Base-by-base conservation (phyloP, 2,797 vertebrate genomes). In the Lerista edwardsae region DNA sequence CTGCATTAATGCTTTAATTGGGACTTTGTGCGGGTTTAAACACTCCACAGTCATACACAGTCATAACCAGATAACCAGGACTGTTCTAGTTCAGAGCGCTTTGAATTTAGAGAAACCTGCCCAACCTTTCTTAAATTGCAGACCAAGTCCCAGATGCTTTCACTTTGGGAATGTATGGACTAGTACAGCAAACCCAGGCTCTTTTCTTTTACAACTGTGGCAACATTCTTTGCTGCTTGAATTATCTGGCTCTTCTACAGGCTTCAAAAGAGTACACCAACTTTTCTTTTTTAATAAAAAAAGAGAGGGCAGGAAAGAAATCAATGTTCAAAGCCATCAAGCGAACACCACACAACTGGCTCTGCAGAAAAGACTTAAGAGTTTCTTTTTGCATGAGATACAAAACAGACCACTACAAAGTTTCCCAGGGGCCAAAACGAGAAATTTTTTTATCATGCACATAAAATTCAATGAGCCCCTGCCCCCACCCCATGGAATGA, bases 381-480 rank as follows among this genome's bases (percentile, higher is more conserved):
- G 39, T 71, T 47, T 10, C 41, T 12, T 39, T n/a, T 74, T 44
- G 12, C 4, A 27, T 39, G 19, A 51, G 31, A 71, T 34, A 84
- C 64, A 51, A 41, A 83, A 67, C 4, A 31, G 71, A 69, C 29
- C 7, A 75, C 9, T 51, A 68, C 79, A 57, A 62, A 75, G 64
- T 57, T 72, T 64, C 65, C 34, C 25, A 47, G 57, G 69, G 34
- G 55, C 61, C 23, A 69, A 23, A 84, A 76, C 62, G 64, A 36
- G 71, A 67, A 44, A 25, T 64, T 86, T 86, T 65, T 86, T 86
- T 65, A 79, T 82, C 65, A 71, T 57, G 41, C 67, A 62, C 44
- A 57, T 55, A 19, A 80, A 57, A 76, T 75, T 75, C 31, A 47
- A 31, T 39, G 57, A 62, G 79, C 41, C 65, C 39, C 12, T 44